A percentile compares a stretch with the other conserved stretches of the same genome.
These are phyloP conservation scores for Sebastes fasciatus DNA, from an alignment of 2,113 vertebrate genomes.

Conservation along the genomic window DNA sequence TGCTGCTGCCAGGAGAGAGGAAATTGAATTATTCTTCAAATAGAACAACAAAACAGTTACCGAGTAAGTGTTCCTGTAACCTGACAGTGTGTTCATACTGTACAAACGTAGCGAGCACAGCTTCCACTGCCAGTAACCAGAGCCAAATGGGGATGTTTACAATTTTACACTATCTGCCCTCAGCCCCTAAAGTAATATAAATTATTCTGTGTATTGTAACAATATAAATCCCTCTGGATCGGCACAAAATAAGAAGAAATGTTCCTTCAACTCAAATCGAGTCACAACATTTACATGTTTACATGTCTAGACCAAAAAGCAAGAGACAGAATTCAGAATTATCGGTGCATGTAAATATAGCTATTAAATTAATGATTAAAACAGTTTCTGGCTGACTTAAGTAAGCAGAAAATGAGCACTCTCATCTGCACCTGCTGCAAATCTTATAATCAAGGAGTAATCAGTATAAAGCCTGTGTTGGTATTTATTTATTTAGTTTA, in stretches of 20 bases:
- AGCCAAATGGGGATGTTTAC: not conserved
- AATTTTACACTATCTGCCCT: not conserved
- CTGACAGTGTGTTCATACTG: not conserved
- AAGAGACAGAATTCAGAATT: conserved; percentile 22
- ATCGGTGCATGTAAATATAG: conserved; percentile 36
- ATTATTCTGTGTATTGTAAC: not conserved
- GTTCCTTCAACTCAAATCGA: conserved; percentile 1
- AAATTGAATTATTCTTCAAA: not conserved
- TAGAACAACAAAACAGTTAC: not conserved
- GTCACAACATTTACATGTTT: not conserved
- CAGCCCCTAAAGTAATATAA: not conserved
- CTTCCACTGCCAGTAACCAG: not conserved
- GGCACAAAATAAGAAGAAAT: conserved; percentile 1
- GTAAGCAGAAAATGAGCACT: conserved; percentile 56
- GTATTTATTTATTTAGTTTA: not conserved
- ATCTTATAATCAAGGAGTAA: conserved; percentile 48
- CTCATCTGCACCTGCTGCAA: conserved; percentile 55
- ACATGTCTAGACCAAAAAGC: not conserved
- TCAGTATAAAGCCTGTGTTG: conserved; percentile 22
- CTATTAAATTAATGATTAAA: conserved; percentile 44
- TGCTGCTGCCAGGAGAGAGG: not conserved
- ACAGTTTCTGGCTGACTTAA: conserved; percentile 30
- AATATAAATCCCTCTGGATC: not conserved
- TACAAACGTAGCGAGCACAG: not conserved
- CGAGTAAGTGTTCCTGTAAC: conserved; percentile 8